These are phyloP conservation scores for Brenthis daphne DNA, from an alignment of 2,888 invertebrate species.

Conservation along the genomic window DNA sequence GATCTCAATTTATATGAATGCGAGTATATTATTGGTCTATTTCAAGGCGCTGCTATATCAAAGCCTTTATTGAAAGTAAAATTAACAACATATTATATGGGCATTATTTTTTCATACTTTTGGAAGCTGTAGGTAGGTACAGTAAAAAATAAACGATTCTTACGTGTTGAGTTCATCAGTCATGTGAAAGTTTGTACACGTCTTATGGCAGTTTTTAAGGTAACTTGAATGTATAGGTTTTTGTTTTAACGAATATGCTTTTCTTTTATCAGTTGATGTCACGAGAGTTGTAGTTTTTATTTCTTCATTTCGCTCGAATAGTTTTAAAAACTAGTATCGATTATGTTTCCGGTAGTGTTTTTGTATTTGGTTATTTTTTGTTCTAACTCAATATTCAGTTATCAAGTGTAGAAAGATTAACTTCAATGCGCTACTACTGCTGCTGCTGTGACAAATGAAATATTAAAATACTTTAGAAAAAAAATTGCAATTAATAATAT, in stretches of 20 bases:
- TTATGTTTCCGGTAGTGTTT: no score
- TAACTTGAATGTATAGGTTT: constrained; percentile 14
- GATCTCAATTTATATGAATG: no score
- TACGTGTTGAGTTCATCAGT: constrained; percentile 27
- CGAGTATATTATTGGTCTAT: no score
- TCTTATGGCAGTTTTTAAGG: constrained; percentile 20
- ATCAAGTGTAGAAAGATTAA: no score
- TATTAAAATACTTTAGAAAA: no score
- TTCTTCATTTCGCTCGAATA: not conserved
- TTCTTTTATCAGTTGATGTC: constrained; percentile 2
- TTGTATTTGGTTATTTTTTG: no score
- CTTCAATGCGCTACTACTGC: no score
- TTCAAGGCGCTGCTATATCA: no score
- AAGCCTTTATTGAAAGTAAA: no score
- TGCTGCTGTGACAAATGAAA: no score
- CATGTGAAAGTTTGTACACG: constrained; percentile 32
- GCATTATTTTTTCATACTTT: not conserved
- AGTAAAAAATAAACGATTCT: constrained; percentile 24
- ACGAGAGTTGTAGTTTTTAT: not conserved
- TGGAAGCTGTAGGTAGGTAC: not conserved
- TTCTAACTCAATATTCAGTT: no score
- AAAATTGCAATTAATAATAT: no score
- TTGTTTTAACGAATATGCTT: constrained; percentile 16
- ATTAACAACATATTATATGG: not conserved
- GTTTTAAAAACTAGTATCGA: not conserved